Percentiles rank a stretch among this genome's conserved stretches.
phyloP scores from a whole-genome alignment of 2,113 vertebrate species.

The Zapornia atra region DNA sequence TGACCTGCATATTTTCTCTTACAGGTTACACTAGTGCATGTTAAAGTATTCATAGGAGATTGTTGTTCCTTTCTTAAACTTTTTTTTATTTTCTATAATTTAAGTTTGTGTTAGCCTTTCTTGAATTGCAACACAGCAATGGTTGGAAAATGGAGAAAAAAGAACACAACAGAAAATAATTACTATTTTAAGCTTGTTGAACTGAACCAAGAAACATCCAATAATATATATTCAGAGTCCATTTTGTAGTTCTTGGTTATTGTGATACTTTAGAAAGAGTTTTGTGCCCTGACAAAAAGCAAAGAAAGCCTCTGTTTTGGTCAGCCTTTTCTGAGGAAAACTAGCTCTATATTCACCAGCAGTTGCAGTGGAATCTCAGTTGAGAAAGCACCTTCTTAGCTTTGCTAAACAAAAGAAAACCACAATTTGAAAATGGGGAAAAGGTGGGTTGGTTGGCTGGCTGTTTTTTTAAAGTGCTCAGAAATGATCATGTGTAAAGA shows the following conservation, averaged over 20 bases:
- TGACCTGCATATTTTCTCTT: slow-evolving; percentile 69
- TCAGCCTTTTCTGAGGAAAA: background rate
- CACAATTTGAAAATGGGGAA: background rate
- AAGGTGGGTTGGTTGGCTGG: background rate
- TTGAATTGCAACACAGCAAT: slow-evolving; percentile 15
- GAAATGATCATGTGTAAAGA: background rate
- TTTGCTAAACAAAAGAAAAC: background rate
- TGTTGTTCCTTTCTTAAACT: slow-evolving; percentile 41
- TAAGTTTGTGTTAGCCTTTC: slow-evolving; percentile 60
- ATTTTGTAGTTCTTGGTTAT: slow-evolving; percentile 40
- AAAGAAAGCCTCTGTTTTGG: slow-evolving; percentile 50
- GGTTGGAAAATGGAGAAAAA: slow-evolving; percentile 14
- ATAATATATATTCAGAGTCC: slow-evolving; percentile 17
- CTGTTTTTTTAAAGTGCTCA: background rate
- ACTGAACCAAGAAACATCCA: background rate
- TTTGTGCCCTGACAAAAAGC: slow-evolving; percentile 35
- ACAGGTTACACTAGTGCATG: slow-evolving; percentile 78
- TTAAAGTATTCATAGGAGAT: slow-evolving; percentile 71
- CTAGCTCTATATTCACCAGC: slow-evolving; percentile 21
- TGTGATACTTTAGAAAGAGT: slow-evolving; percentile 50
- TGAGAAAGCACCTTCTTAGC: background rate
- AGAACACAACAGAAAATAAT: background rate
- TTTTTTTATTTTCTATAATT: slow-evolving; percentile 50
- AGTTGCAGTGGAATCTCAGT: slow-evolving; percentile 19
- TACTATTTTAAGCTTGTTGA: slow-evolving; percentile 7